Percentiles rank a stretch among this genome's conserved stretches.
Evolutionary conservation across 2,113 vertebrate species (phyloP).

Genomic region (Mugil cephalus): DNA sequence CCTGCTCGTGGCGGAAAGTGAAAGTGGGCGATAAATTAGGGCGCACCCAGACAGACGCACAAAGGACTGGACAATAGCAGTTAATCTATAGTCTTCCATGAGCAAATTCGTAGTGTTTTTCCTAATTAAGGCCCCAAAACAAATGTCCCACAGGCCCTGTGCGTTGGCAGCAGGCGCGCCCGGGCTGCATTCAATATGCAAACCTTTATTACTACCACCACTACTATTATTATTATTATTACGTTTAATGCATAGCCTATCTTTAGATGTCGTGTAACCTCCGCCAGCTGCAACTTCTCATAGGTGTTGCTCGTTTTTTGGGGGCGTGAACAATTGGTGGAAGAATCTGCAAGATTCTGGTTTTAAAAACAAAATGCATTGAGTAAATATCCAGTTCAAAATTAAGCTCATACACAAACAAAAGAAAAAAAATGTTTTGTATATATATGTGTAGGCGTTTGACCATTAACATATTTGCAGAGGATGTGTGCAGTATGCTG

Average conservation of each 20-base stretch:
- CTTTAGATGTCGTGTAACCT: slow-evolving; percentile 2
- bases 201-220: no score
- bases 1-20: slow-evolving; percentile 3
- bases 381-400: no score
- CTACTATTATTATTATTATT: no score
- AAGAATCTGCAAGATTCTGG: background rate
- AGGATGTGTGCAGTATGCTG: no score
- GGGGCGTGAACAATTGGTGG: slow-evolving; percentile 9
- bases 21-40: background rate
- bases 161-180: background rate
- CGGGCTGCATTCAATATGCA: no score
- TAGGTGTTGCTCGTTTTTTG: slow-evolving; percentile 2
- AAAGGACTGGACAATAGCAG: background rate
- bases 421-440: no score
- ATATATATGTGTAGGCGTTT: no score
- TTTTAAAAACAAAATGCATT: no score
- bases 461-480: no score
- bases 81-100: background rate
- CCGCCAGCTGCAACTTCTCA: background rate
- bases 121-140: background rate
- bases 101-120: background rate
- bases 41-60: background rate
- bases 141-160: background rate
- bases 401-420: no score
- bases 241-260: background rate